Percentiles rank a stretch among this genome's conserved stretches.
These are phyloP conservation scores for Leptinotarsa undecemlineata DNA, from an alignment of 1,140 invertebrate species.

Conservation along the genomic window DNA sequence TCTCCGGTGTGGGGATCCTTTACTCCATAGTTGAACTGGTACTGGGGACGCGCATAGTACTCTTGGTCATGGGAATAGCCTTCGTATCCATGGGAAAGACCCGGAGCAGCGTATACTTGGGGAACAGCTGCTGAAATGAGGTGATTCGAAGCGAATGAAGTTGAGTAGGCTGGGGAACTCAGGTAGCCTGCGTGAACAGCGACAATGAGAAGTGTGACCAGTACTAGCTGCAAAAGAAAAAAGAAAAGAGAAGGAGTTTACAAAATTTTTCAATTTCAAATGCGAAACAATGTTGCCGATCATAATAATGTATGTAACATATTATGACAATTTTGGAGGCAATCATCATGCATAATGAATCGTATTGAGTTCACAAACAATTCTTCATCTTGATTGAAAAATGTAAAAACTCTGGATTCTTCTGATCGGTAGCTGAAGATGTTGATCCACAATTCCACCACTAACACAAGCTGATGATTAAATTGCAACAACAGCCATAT, in stretches of 20 bases:
- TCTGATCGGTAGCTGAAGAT: too few relatives aligned
- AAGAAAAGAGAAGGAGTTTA: background rate
- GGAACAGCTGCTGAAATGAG: background rate
- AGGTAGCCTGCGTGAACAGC: background rate
- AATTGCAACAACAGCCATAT: too few relatives aligned
- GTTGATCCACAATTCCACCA: too few relatives aligned
- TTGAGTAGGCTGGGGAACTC: background rate
- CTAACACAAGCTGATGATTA: too few relatives aligned
- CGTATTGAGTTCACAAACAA: too few relatives aligned
- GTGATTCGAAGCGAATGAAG: background rate
- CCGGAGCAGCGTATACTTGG: constrained; percentile 37
- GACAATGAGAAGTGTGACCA: background rate
- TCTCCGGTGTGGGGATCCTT: constrained; percentile 62
- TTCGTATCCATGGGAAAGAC: background rate
- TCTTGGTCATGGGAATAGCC: constrained; percentile 3
- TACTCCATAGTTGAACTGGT: constrained; percentile 60
- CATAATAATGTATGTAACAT: too few relatives aligned
- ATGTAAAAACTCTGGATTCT: too few relatives aligned
- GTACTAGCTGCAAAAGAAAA: background rate
- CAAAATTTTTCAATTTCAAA: too few relatives aligned
- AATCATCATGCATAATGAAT: too few relatives aligned
- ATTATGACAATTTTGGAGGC: too few relatives aligned
- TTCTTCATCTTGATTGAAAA: too few relatives aligned
- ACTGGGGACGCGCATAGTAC: constrained; percentile 56
- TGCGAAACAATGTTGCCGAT: too few relatives aligned